Evolutionary conservation across 2,113 vertebrate species (phyloP).

Genomic region (Excalfactoria chinensis): DNA sequence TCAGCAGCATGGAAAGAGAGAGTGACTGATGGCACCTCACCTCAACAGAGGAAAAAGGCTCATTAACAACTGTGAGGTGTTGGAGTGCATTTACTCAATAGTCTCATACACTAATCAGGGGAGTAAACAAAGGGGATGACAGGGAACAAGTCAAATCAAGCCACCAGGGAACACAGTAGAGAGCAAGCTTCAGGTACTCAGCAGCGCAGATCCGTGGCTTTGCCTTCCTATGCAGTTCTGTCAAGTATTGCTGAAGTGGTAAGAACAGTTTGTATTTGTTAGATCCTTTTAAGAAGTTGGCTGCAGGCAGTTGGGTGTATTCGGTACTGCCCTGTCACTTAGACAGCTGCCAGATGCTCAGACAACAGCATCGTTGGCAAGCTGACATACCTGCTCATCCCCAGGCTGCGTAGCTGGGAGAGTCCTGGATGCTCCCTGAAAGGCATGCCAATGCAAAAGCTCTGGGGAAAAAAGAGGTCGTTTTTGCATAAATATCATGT

Average conservation of each 20-base stretch:
- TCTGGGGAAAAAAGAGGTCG: not conserved
- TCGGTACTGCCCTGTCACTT: not conserved
- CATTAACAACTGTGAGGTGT: not conserved
- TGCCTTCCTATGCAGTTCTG: not conserved
- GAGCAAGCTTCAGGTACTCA: not conserved
- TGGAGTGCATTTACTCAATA: not conserved
- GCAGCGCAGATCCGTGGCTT: not conserved
- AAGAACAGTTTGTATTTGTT: not conserved
- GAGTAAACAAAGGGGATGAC: not conserved
- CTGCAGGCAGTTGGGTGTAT: not conserved
- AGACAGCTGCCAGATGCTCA: not conserved
- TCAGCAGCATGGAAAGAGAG: not conserved
- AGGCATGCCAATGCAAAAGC: not conserved
- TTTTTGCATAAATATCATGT: not conserved
- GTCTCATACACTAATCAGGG: not conserved
- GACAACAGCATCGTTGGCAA: not conserved
- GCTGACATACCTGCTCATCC: not conserved
- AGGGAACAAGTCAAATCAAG: not conserved
- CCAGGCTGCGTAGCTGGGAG: not conserved
- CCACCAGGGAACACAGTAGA: not conserved
- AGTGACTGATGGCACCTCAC: not conserved
- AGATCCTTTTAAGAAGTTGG: not conserved
- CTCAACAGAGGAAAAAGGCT: not conserved
- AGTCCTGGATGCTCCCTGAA: not conserved
- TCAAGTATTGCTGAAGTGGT: not conserved